Evolutionary conservation across 2,888 invertebrate genomes (phyloP), one percentile per base, ranked within the genome.

Genomic region (Caenorhabditis auriculariae): DNA sequence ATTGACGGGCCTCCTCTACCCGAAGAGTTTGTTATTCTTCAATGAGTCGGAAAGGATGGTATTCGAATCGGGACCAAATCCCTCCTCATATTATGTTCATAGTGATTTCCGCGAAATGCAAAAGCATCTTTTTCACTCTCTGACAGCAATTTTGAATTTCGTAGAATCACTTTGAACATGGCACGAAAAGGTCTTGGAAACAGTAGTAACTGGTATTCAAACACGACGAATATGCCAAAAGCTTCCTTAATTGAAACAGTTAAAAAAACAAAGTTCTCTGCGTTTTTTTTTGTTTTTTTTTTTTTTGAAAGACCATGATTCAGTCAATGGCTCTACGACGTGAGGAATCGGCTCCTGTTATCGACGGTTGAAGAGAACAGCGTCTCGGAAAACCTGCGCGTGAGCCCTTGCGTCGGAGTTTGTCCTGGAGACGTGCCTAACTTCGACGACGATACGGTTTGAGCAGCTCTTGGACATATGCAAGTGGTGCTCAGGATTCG

Each of bases 401-500:
- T 50, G n/a, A 41, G 47, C 1, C 48, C 60, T 9, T 27, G 44
- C 6, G 49, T 38, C 21, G 49, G 47, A 5, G 32, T 19, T 27
- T 3, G 21, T 21, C 21, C 39, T 27, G 37, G 51, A 3, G 67
- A 68, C 48, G 54, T 68, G 9, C 72, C 69, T 3, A 68, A 66
- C 9, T 72, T 72, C 24, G 72, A 72, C 42, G 69, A 72, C 29
- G 68, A 68, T 32, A 59, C 64, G 3, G 58, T 58, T 32, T 9
- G 35, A 32, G 35, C 9, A 32, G 49, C 49, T 24, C 43, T 51
- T 4, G 59, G 43, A 44, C 26, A 12, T 39, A 37, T 26, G 9
- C 6, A 4, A 23, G 0, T 35, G n/a, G n/a, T n/a, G n/a, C 55
- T 35, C 42, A 69, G 53, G 80, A 80, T 32, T 79, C 78, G 4